Evolutionary conservation across 2,113 vertebrate species (phyloP).

Genomic region (Loxodonta africana): DNA sequence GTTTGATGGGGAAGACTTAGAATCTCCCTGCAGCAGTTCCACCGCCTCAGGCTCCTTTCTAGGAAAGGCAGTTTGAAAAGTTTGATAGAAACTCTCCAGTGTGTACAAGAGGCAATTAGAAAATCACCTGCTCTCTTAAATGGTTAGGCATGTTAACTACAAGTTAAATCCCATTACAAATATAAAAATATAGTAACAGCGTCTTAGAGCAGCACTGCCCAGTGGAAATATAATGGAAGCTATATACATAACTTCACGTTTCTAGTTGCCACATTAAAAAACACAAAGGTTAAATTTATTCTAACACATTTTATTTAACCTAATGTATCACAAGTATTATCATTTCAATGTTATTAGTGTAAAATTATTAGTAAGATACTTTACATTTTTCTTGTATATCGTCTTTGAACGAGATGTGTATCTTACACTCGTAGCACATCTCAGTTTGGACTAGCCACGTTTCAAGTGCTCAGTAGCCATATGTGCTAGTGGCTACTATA

Average conservation of each 20-base stretch:
- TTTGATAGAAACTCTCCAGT: background rate
- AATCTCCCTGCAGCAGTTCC: background rate
- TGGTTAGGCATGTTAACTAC: background rate
- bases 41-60: background rate
- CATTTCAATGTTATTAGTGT: too few relatives aligned
- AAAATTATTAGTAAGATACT: too few relatives aligned
- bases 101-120: background rate
- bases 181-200: conserved; percentile 6
- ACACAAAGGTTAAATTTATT: background rate
- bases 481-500: background rate
- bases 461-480: background rate
- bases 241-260: background rate
- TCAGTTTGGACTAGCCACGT: background rate
- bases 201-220: background rate
- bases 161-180: background rate
- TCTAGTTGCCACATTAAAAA: conserved; percentile 19
- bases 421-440: background rate
- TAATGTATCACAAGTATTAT: background rate
- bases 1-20: background rate
- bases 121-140: conserved; percentile 23
- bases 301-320: conserved; percentile 25
- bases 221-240: conserved; percentile 7
- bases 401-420: background rate
- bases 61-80: background rate
- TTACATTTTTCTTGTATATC: too few relatives aligned